These are phyloP conservation scores for Lepidonotus clava DNA, from an alignment of 2,888 invertebrate species.

Conservation along the genomic window DNA sequence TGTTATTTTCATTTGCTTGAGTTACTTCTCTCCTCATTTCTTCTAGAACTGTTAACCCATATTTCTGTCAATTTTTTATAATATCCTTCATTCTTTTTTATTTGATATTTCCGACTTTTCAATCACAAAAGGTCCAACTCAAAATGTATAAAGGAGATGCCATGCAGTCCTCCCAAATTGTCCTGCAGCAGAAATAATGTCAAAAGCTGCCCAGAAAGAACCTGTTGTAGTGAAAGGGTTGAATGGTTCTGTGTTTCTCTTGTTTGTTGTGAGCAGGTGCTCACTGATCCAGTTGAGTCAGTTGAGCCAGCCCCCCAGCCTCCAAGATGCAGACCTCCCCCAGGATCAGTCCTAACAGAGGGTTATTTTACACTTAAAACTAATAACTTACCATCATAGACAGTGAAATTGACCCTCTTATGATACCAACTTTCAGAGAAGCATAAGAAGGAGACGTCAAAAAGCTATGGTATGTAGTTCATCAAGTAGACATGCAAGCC, in stretches of 20 bases:
- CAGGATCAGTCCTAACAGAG: no score
- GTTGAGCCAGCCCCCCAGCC: neutral
- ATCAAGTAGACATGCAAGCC: constrained; percentile 3
- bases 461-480: constrained; percentile 48
- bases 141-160: no score
- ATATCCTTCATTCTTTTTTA: neutral
- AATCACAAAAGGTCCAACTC: neutral
- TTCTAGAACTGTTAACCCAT: no score
- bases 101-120: no score
- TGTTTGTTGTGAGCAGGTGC: neutral
- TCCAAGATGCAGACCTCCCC: no score
- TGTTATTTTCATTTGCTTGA: neutral
- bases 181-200: neutral
- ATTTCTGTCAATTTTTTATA: neutral
- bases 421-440: constrained; percentile 47
- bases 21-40: neutral
- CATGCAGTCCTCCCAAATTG: no score
- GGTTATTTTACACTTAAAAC: no score
- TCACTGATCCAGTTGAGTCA: neutral
- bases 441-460: constrained; percentile 47
- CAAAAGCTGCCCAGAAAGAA: neutral
- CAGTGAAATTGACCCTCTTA: constrained; percentile 15
- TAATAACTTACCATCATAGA: no score
- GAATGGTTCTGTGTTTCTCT: neutral
- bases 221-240: constrained; percentile 9